Conservation (phyloP, 2,113 vertebrate species). For the Podocnemis expansa region DNA sequence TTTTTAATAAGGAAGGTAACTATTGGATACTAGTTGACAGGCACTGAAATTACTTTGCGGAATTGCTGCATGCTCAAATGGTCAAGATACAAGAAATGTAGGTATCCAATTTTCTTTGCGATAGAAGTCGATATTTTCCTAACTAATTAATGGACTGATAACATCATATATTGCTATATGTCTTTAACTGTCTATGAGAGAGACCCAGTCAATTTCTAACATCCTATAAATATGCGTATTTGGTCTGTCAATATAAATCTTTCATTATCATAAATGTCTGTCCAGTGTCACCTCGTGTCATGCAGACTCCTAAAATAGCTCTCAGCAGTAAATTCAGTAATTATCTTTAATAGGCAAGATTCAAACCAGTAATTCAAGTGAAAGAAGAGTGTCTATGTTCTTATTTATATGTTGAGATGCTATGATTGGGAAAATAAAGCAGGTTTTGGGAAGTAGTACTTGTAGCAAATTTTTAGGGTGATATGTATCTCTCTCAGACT, state of each 20-base stretch:
- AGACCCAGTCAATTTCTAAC: background rate
- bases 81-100: background rate
- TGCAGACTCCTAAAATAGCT: background rate
- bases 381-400: background rate
- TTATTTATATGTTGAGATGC: background rate
- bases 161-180: background rate
- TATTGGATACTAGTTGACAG: background rate
- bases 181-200: background rate
- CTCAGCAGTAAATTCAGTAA: fast-evolving
- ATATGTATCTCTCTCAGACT: background rate
- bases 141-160: background rate
- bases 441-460: background rate
- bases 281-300: background rate
- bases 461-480: background rate
- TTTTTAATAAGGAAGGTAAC: background rate
- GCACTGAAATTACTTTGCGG: background rate
- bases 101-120: background rate
- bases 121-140: background rate
- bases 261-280: background rate
- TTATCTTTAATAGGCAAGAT: background rate
- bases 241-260: background rate
- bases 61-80: background rate
- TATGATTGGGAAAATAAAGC: background rate
- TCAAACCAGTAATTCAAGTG: background rate
- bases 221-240: fast-evolving